Evolutionary conservation across 2,113 vertebrate genomes (phyloP).

Genomic region (Campylorhamphus procurvoides): DNA sequence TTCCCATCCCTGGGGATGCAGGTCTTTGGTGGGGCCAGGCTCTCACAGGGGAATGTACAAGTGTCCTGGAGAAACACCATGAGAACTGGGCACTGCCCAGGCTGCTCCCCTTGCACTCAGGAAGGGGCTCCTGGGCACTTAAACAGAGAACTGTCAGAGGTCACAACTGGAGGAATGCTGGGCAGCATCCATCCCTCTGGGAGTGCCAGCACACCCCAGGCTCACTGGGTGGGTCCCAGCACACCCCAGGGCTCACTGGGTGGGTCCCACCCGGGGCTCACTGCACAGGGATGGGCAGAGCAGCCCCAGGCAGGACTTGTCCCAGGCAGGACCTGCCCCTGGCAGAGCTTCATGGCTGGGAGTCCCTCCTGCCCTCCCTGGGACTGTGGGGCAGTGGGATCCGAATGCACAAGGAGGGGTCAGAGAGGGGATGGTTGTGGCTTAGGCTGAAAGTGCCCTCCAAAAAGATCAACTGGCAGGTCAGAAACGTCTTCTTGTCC

Average conservation of each 20-base stretch:
- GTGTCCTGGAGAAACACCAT: accelerated
- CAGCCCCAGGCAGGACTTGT: no score
- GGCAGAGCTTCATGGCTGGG: no score
- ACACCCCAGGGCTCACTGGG: accelerated
- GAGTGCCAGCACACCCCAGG: accelerated
- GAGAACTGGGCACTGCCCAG: accelerated
- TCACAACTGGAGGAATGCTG: not conserved
- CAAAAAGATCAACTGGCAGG: not conserved
- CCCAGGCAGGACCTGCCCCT: not conserved
- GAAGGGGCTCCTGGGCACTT: not conserved
- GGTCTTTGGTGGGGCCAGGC: not conserved
- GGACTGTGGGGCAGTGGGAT: not conserved
- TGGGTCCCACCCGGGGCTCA: not conserved
- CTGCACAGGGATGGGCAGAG: not conserved
- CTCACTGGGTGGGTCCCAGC: accelerated
- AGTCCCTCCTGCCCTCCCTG: not conserved
- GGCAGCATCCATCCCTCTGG: accelerated
- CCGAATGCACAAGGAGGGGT: no score
- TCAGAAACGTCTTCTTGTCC: not conserved
- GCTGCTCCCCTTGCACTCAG: accelerated
- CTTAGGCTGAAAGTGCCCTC: accelerated
- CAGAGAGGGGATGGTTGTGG: accelerated
- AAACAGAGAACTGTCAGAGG: accelerated
- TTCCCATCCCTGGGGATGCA: accelerated
- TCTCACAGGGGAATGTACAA: accelerated